Evolutionary conservation across 2,113 vertebrate genomes (phyloP).

Genomic region (Crotalus viridis): DNA sequence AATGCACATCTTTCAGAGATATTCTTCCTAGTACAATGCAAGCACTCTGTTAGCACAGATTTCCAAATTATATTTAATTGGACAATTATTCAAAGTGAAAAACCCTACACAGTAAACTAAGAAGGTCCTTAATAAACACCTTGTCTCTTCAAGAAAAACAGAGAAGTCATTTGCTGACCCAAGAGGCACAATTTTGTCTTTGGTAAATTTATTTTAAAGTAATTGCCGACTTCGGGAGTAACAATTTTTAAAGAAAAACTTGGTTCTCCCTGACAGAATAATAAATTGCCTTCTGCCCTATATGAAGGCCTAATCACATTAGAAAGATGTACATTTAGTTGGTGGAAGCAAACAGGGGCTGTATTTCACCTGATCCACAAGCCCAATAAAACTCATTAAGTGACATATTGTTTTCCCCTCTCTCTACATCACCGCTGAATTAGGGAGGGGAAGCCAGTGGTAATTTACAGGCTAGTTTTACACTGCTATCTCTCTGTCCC

Average conservation of each 20-base stretch:
- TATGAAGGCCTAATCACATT: slow-evolving; percentile 82
- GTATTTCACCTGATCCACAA: slow-evolving; percentile 58
- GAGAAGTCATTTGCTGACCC: slow-evolving; percentile 96
- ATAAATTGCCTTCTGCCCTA: slow-evolving; percentile 82
- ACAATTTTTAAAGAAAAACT: slow-evolving; percentile 89
- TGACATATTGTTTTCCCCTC: slow-evolving; percentile 46
- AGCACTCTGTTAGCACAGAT: slow-evolving; percentile 89
- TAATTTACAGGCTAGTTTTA: background rate
- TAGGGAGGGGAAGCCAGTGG: slow-evolving; percentile 45
- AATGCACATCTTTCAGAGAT: slow-evolving; percentile 87
- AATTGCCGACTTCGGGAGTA: slow-evolving; percentile 89
- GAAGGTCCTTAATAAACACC: slow-evolving; percentile 98
- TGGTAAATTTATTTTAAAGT: slow-evolving; percentile 99
- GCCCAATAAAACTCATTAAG: slow-evolving; percentile 41
- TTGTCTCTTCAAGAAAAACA: slow-evolving; percentile 98
- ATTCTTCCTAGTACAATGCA: slow-evolving; percentile 85
- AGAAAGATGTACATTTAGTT: slow-evolving; percentile 71
- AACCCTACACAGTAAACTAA: slow-evolving; percentile 93
- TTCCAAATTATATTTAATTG: slow-evolving; percentile 99
- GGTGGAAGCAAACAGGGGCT: slow-evolving; percentile 54
- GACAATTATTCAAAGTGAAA: slow-evolving; percentile 99
- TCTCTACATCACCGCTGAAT: slow-evolving; percentile 53
- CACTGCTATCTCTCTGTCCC: slow-evolving; percentile 13
- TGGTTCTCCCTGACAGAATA: slow-evolving; percentile 77
- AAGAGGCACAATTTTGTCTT: slow-evolving; percentile 94